Base-by-base conservation (phyloP, 1,140 invertebrate genomes). In the Bicyclus anynana region DNA sequence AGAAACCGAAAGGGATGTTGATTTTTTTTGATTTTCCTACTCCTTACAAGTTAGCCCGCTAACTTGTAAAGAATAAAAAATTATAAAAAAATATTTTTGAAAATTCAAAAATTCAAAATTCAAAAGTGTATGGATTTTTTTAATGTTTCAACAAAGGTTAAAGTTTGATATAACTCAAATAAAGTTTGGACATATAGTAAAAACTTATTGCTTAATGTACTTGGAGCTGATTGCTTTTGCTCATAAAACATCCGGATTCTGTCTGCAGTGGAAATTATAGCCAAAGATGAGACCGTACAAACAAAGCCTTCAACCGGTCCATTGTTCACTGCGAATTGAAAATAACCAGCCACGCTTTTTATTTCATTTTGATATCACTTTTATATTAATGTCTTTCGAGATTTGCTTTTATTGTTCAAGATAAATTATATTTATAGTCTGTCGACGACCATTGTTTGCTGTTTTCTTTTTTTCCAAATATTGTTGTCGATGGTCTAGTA, bases 241-340 rank as follows among this genome's bases (percentile, higher is more conserved):
- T 61, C 54, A 56, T 48, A 60, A 65, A 49, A n/a, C 29, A 49
- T 57, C 47, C 49, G 48, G 17, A 49, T 50, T 46, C 61, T 57
- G 67, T 71, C 70, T 71, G 59, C 47, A 50, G 59, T 51, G 68
- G 70, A 73, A 73, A 75, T 75, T 71, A 69, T 52, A 42, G 62
- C 58, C 54, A 60, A 55, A 72, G 65, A 72, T 72, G 61, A 64
- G 66, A 68, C 66, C 67, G 58, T 59, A 67, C 67, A 72, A 71
- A 74, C 72, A 72, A 74, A 70, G 66, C 66, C 62, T 47, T 49
- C 63, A 50, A 56, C 38, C 62, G 55, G 59, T 37, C 57, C 62
- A 69, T 74, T 74, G 72, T 74, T 69, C 64, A 63, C 55, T 53
- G 44, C 44, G 57, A 69, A 72, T 70, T 67, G 70, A 69, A 72